phyloP scores from a whole-genome alignment of 2,113 vertebrate species.

The Hippolais icterina region DNA sequence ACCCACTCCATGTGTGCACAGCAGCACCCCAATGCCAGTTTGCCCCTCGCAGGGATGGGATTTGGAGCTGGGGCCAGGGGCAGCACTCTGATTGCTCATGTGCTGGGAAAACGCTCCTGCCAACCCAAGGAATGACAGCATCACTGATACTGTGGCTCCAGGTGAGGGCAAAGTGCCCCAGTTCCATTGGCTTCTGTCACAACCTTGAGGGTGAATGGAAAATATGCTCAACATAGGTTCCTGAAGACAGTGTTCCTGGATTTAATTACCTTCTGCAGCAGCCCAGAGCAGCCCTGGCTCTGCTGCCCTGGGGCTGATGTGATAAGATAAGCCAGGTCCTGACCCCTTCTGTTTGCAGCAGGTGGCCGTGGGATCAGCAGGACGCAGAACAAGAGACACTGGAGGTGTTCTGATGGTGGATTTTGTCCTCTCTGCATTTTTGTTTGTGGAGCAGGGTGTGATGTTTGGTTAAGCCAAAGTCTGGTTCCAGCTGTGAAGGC shows the following conservation, averaged over 20 bases:
- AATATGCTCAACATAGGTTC: neutral
- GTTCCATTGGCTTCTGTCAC: neutral
- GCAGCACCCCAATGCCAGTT: neutral
- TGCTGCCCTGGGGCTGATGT: neutral
- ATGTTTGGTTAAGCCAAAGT: neutral
- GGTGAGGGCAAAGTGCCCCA: neutral
- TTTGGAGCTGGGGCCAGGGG: neutral
- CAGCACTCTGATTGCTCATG: accelerated
- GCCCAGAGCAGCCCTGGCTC: neutral
- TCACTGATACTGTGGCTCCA: accelerated
- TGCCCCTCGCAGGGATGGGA: neutral
- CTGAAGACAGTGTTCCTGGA: neutral
- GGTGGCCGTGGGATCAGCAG: neutral
- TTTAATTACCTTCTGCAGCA: neutral
- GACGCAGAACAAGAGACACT: neutral
- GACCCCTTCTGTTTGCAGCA: neutral
- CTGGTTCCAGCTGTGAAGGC: neutral
- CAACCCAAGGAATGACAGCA: too few relatives aligned
- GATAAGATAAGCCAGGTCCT: neutral
- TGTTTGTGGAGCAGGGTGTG: neutral
- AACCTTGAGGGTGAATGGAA: neutral
- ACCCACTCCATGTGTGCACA: neutral
- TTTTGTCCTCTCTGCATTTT: neutral
- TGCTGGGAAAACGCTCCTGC: neutral
- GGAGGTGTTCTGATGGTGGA: neutral